Evolutionary conservation across 2,113 vertebrate genomes (phyloP).

Genomic region (Globicephala melas): DNA sequence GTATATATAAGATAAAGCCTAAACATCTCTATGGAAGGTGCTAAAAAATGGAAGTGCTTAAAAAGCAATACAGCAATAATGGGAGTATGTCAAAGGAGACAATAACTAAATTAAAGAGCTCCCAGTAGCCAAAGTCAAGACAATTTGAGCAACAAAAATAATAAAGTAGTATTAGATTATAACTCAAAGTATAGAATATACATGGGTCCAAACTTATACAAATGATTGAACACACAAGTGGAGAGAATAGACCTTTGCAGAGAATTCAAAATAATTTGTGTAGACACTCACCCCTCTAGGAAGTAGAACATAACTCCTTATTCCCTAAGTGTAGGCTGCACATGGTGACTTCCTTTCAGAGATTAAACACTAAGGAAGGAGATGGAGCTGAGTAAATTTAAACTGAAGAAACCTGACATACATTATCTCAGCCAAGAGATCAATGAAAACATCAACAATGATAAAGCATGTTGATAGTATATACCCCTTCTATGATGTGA

Average conservation of each 20-base stretch:
- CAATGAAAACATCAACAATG: background rate
- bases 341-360: background rate
- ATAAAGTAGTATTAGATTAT: background rate
- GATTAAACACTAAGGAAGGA: background rate
- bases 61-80: background rate
- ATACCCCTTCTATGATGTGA: background rate
- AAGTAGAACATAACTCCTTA: background rate
- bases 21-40: background rate
- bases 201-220: background rate
- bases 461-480: background rate
- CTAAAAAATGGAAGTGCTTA: background rate
- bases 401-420: background rate
- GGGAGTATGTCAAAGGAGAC: background rate
- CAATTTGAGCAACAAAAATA: background rate
- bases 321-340: background rate
- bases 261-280: background rate
- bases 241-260: background rate
- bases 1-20: background rate
- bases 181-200: background rate
- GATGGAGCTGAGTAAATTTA: background rate
- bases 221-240: background rate
- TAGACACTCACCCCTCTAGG: background rate
- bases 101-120: background rate
- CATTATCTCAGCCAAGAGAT: background rate
- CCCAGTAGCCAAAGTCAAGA: background rate